Percentiles rank a stretch among this genome's conserved stretches.
Evolutionary conservation across 2,888 invertebrate species (phyloP).

Genomic region (Pristionchus arcanus): DNA sequence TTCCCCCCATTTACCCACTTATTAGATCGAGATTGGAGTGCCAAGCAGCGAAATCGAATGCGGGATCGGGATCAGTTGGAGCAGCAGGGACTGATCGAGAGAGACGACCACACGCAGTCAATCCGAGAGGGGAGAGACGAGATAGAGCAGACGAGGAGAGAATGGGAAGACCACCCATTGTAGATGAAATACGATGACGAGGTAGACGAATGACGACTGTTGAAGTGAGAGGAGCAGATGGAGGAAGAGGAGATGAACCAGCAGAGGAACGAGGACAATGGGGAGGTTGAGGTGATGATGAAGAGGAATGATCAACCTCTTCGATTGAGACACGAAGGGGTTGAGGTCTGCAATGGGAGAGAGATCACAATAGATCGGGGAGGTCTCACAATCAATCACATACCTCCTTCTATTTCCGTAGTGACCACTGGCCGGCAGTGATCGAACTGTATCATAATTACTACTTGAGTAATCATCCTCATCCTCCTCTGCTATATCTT

Average conservation of each 20-base stretch:
- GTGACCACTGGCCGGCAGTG: constrained; percentile 69
- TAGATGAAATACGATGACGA: constrained; percentile 23
- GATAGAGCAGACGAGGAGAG: not conserved
- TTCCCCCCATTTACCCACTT: constrained; percentile 54
- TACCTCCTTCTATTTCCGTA: constrained; percentile 62
- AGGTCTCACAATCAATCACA: not conserved
- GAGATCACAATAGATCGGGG: not conserved
- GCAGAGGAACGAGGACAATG: constrained; percentile 47
- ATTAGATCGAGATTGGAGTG: constrained; percentile 67
- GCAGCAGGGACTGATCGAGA: constrained; percentile 49
- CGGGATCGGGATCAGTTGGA: constrained; percentile 66
- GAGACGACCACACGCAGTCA: constrained; percentile 42
- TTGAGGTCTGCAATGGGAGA: constrained; percentile 26
- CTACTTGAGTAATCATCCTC: constrained; percentile 63
- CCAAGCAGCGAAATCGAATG: constrained; percentile 78
- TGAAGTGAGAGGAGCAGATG: constrained; percentile 27
- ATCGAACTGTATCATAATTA: constrained; percentile 70
- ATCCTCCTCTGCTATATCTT: constrained; percentile 61
- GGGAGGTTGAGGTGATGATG: not conserved
- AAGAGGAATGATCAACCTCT: constrained; percentile 2
- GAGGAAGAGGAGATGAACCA: constrained; percentile 51
- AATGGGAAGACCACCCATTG: not conserved
- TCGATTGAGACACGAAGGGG: constrained; percentile 39
- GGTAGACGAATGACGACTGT: constrained; percentile 53
- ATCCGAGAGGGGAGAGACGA: constrained; percentile 52